Conservation (phyloP, 2,113 vertebrate species). For the human (Homo sapiens) region DNA sequence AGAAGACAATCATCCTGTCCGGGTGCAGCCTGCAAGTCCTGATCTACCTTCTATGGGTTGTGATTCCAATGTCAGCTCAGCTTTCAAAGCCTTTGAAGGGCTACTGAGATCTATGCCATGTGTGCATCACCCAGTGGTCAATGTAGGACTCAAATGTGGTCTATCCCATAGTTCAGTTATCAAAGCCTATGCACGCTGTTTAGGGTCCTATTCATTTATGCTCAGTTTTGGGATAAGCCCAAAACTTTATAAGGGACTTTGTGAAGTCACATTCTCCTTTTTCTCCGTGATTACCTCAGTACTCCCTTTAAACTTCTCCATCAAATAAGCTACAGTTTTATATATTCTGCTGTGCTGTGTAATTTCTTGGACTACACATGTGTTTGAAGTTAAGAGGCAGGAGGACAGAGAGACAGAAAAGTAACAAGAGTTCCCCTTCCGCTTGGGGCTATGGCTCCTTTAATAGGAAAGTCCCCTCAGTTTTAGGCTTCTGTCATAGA, state of each 20-base stretch:
- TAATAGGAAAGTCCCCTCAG: neutral
- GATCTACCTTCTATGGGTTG: neutral
- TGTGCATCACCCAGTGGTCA: neutral
- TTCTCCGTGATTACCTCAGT: neutral
- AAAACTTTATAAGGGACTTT: neutral
- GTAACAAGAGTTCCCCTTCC: neutral
- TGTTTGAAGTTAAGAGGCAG: neutral
- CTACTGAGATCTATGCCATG: neutral
- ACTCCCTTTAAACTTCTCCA: neutral
- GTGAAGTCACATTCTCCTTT: neutral
- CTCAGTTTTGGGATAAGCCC: neutral
- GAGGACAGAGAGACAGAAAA: neutral
- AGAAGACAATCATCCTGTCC: neutral
- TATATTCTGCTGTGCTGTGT: neutral
- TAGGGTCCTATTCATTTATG: neutral
- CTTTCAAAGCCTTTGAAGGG: neutral
- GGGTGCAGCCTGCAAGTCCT: neutral
- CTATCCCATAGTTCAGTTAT: neutral
- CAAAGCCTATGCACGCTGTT: neutral
- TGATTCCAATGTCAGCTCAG: neutral
- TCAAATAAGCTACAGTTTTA: neutral
- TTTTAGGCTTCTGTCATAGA: neutral
- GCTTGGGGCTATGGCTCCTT: neutral
- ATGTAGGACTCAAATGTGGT: neutral
- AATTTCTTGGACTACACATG: neutral